Base-by-base conservation (phyloP, 2,888 invertebrate species). In the Abrostola triplasia region DNA sequence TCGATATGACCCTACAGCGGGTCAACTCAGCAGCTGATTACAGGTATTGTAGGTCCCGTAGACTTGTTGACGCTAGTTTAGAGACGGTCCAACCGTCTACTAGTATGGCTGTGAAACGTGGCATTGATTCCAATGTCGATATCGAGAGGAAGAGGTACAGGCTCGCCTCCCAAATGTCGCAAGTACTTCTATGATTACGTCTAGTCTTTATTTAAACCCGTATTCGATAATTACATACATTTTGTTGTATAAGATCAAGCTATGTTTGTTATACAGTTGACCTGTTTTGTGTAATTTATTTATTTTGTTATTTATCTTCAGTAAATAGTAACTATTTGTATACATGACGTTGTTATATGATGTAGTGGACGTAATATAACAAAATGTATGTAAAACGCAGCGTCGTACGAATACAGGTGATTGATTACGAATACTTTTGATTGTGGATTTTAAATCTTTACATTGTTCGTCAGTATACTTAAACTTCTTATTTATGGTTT, bases 111-210 rank as follows among this genome's bases (percentile, higher is more conserved):
- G 90, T 93, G 79, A 94, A 93, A 77, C 85, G 93, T 47, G 88
- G 90, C 9, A 56, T 91, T 47, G 92, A 92, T 49, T 40, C 83
- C 8, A 88, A 81, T 55, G 85, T 85, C 10, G 93, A 93, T 36
- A 69, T 92, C 48, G 93, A 93, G 56, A 86, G 88, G 60, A 93
- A 94, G 70, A 84, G 93, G 58, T 92, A 91, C 65, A 83, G 93
- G 6, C 78, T 93, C 12, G 78, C 89, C 24, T 79, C 90, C 0
- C 91, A 92, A 62, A 85, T 93, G 87, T 92, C 93, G 2, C 92
- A 93, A 74, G 92, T 90, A 11, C 92, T 93, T 72, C 93, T 92
- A 80, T 93, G 91, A 93, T 90, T 77, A 66, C 77, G 49, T 86
- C 82, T 88, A 88, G 85, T 86, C 85, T 76, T 64, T 66, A 71